Percentiles rank a stretch among this genome's conserved stretches.
phyloP scores from a whole-genome alignment of 1,140 invertebrate genomes.

The Marisa cornuarietis region DNA sequence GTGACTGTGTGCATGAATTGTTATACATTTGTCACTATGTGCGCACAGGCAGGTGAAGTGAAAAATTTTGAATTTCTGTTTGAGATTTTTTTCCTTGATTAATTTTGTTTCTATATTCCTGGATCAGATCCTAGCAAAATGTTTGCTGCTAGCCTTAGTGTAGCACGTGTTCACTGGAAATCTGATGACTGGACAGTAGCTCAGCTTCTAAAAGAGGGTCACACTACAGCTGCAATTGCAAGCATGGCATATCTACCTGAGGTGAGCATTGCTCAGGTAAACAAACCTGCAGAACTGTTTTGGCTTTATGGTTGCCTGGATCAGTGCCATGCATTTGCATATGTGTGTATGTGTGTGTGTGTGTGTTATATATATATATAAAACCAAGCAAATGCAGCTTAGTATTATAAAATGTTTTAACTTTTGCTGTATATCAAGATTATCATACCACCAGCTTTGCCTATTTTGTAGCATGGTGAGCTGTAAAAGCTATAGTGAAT shows the following conservation, averaged over 20 bases:
- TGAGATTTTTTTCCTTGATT: neutral
- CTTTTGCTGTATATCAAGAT: too few species aligned
- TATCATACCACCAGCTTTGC: too few species aligned
- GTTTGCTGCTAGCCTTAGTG: constrained; percentile 21
- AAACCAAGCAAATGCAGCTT: too few species aligned
- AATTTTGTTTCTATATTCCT: neutral
- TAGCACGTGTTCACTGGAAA: constrained; percentile 11
- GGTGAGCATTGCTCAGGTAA: too few species aligned
- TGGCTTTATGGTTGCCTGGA: too few species aligned
- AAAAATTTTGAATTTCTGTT: neutral
- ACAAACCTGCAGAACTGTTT: too few species aligned
- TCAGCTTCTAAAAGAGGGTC: constrained; percentile 38
- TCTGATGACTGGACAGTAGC: constrained; percentile 29
- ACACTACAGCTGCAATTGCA: constrained; percentile 46
- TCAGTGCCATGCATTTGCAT: too few species aligned
- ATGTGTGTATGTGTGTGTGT: too few species aligned
- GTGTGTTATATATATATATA: too few species aligned
- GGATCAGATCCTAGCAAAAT: constrained; percentile 18
- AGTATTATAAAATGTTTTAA: too few species aligned
- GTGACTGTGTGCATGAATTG: neutral
- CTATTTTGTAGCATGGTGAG: too few species aligned
- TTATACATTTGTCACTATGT: neutral
- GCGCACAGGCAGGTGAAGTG: neutral
- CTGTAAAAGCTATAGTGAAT: too few species aligned
- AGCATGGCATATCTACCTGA: constrained; percentile 44